phyloP scores from a whole-genome alignment of 2,888 invertebrate species.

The Rhagium mordax region DNA sequence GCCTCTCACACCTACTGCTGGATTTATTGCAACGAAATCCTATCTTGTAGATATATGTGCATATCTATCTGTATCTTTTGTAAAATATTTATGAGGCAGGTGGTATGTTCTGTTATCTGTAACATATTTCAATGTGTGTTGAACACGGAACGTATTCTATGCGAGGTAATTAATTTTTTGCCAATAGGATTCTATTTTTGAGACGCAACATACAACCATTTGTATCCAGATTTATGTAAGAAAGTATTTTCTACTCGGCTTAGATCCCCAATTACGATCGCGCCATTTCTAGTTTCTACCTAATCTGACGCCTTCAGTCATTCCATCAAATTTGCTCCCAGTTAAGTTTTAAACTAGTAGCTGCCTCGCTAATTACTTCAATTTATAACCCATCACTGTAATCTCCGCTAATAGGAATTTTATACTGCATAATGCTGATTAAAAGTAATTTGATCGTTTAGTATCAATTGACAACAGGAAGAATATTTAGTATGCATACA shows the following conservation, averaged over 20 bases:
- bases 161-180: conserved; percentile 4
- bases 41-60: conserved; percentile 26
- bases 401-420: background rate
- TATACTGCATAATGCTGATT: background rate
- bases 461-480: background rate
- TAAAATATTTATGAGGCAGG: conserved; percentile 31
- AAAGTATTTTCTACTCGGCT: no score
- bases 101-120: conserved; percentile 20
- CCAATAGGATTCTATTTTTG: background rate
- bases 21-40: conserved; percentile 14
- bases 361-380: background rate
- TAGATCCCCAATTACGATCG: background rate
- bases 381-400: background rate
- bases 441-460: background rate
- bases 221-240: no score
- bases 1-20: conserved; percentile 32
- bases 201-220: no score
- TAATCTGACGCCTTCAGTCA: background rate
- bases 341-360: background rate
- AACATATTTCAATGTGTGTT: background rate
- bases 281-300: background rate
- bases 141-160: background rate
- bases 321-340: background rate
- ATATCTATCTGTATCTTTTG: conserved; percentile 22
- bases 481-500: background rate